These are phyloP conservation scores for Tupiocoris notatus DNA, from an alignment of 2,888 invertebrate genomes.

Conservation along the genomic window DNA sequence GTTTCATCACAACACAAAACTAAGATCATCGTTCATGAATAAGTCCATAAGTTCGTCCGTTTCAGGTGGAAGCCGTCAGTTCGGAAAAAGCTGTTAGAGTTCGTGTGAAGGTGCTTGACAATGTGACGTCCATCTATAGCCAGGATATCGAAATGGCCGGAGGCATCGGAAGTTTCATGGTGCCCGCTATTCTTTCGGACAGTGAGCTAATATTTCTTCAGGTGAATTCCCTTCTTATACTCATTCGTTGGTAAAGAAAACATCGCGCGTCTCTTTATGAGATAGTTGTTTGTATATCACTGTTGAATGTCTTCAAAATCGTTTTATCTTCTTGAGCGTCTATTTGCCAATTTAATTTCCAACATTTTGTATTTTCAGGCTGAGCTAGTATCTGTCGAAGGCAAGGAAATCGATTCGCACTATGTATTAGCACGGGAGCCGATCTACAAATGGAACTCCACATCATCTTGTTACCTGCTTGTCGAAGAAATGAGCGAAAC, in stretches of 20 bases:
- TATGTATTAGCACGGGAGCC: conserved; percentile 66
- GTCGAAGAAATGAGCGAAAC: conserved; percentile 66
- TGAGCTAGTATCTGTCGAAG: conserved; percentile 67
- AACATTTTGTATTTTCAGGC: no score
- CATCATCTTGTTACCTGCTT: conserved; percentile 66
- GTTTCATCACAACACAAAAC: no score
- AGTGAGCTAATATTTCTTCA: conserved; percentile 65
- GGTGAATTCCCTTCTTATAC: conserved; percentile 54
- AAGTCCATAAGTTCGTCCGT: no score
- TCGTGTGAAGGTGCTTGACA: conserved; percentile 66
- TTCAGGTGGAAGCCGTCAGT: conserved; percentile 67
- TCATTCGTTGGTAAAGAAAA: not conserved
- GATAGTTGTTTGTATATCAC: no score
- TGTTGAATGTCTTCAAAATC: no score
- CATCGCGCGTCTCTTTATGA: no score
- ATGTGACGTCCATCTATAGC: conserved; percentile 67
- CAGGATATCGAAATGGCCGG: conserved; percentile 69
- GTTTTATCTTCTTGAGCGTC: no score
- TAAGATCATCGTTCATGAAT: no score
- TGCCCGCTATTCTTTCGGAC: conserved; percentile 67
- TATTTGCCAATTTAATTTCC: no score
- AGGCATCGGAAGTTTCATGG: conserved; percentile 65
- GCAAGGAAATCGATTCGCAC: conserved; percentile 69
- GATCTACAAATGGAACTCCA: conserved; percentile 66
- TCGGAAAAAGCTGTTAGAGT: conserved; percentile 66